Conservation (phyloP, 2,888 invertebrate genomes). For the Lissonota sp. region DNA sequence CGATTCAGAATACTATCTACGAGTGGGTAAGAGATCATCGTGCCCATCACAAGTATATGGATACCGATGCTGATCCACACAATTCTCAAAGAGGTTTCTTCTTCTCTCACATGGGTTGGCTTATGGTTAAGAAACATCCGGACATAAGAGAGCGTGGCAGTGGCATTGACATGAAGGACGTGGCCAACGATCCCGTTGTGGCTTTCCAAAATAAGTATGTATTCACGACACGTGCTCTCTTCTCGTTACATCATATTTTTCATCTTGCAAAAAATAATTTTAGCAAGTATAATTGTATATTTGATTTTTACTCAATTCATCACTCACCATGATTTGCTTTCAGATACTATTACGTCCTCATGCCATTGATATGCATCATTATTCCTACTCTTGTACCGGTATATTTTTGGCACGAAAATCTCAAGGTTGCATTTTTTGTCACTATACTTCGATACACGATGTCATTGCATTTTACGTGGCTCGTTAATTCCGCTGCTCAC, state of each 20-base stretch:
- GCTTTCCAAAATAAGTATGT: slow-evolving; percentile 92
- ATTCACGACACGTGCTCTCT: background rate
- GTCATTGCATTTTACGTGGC: slow-evolving; percentile 94
- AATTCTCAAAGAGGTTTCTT: slow-evolving; percentile 95
- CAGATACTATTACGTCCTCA: slow-evolving; percentile 91
- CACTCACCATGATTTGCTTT: slow-evolving; percentile 62
- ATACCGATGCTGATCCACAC: slow-evolving; percentile 96
- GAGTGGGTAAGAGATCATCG: slow-evolving; percentile 94
- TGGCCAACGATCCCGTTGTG: slow-evolving; percentile 93
- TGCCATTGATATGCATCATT: slow-evolving; percentile 91
- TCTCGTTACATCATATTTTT: background rate
- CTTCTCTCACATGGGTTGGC: slow-evolving; percentile 98
- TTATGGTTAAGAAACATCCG: slow-evolving; percentile 94
- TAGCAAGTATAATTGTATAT: background rate
- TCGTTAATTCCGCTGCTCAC: slow-evolving; percentile 96
- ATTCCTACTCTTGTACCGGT: slow-evolving; percentile 92
- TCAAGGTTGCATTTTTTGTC: slow-evolving; percentile 91
- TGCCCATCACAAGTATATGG: slow-evolving; percentile 95
- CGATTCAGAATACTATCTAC: slow-evolving; percentile 91
- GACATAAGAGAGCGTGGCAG: slow-evolving; percentile 92
- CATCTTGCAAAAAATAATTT: background rate
- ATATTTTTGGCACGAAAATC: slow-evolving; percentile 90
- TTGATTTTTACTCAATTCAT: background rate
- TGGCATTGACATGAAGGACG: slow-evolving; percentile 92
- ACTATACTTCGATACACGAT: slow-evolving; percentile 91